Evolutionary conservation across 2,888 invertebrate species (phyloP), one percentile per base, ranked within the genome.

Genomic region (Melanophora roralis): DNA sequence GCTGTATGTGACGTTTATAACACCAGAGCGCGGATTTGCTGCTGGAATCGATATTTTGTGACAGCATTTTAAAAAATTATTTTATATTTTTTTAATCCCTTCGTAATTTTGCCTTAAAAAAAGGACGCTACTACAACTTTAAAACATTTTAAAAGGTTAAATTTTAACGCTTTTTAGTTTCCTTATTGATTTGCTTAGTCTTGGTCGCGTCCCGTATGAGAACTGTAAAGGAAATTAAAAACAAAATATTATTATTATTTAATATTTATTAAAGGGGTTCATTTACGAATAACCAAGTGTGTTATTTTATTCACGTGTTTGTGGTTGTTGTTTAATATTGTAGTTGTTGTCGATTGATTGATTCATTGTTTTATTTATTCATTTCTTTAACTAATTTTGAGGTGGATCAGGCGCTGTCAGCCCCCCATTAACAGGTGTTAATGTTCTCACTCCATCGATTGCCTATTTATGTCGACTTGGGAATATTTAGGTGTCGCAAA

Each of bases 1-100:
- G 55, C 82, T 88, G 88, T 19, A 88, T 57, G 19, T 86, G 84
- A 40, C 83, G 84, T 72, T 84, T 86, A 3, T 85, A 80, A 49
- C 80, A 8, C 38, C 72, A 45, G 0, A n/a, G 6, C 4, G n/a
- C 27, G 6, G 62, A n/a, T 51, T 64, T 73, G 23, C 9, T 64
- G n/a, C 12, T 21, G 43, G 23, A 9, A 23, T 16, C 19, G 5
- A 21, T 57, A 23, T 19, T 40, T 8, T 27, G 38, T 40, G 12
- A 34, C 21, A 19, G 1, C 67, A 67, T 51, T 34, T 9, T 16
- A 6, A 3, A 34, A 53, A 34, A 11, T 23, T 14, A 34, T 16
- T 23, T 53, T 14, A 19, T 2, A 0, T 55, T 36, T 19, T 55
- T 36, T 12, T 32, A 14, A 12, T 27, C 2, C 23, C 40, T 21